Evolutionary conservation across 2,888 invertebrate genomes (phyloP).

Genomic region (Carabus problematicus): DNA sequence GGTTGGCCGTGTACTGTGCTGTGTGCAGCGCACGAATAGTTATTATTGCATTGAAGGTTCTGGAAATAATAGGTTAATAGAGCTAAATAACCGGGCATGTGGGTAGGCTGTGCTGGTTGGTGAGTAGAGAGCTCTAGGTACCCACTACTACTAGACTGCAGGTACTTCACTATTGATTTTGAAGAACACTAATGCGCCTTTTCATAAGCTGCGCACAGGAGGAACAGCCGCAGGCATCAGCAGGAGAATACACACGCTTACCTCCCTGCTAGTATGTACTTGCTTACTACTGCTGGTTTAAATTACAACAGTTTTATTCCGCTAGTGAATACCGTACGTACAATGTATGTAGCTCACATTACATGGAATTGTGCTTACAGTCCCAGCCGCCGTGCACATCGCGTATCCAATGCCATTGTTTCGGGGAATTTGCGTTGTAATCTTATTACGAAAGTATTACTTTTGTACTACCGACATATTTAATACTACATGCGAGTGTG

Average conservation of each 20-base stretch:
- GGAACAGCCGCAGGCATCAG: constrained; percentile 8
- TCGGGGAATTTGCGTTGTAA: not conserved
- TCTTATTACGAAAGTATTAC: no score
- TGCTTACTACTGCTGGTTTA: no score
- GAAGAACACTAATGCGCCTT: constrained; percentile 35
- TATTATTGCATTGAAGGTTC: constrained; percentile 31
- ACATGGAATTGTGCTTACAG: no score
- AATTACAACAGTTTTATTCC: constrained; percentile 27
- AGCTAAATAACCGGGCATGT: constrained; percentile 7
- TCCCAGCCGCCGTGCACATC: not conserved
- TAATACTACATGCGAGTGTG: no score
- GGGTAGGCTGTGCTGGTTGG: no score
- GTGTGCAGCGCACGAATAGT: constrained; percentile 18
- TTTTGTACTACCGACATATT: no score
- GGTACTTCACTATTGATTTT: constrained; percentile 38
- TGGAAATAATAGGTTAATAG: constrained; percentile 29
- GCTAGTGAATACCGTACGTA: constrained; percentile 7
- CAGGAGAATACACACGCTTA: not conserved
- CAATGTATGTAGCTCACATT: no score
- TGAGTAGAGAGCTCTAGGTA: constrained; percentile 1
- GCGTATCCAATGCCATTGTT: not conserved
- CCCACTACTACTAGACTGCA: constrained; percentile 20
- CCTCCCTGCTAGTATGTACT: constrained; percentile 5
- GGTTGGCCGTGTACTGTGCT: not conserved
- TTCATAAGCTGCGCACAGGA: constrained; percentile 23